Evolutionary conservation across 2,888 invertebrate species (phyloP).

Genomic region (Cylindroiulus punctatus): DNA sequence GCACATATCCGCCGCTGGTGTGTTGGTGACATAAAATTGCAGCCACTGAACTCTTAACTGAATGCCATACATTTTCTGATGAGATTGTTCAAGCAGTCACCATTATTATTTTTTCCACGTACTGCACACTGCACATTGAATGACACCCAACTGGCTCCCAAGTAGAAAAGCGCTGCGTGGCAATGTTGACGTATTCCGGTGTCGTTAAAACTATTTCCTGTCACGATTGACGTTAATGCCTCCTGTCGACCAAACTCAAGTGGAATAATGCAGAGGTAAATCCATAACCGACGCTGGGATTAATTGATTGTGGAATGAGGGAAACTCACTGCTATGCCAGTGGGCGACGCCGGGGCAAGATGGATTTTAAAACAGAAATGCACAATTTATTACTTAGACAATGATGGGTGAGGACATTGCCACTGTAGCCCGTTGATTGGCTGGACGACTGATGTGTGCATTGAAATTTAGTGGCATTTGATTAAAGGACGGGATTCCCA

Average conservation of each 20-base stretch:
- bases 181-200: slow-evolving; percentile 47
- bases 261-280: slow-evolving; percentile 52
- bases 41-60: slow-evolving; percentile 43
- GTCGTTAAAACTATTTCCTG: slow-evolving; percentile 47
- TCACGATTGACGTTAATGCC: slow-evolving; percentile 40
- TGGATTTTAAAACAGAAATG: background rate
- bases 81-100: slow-evolving; percentile 39
- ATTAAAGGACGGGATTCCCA: too few relatives aligned
- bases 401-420: background rate
- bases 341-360: background rate
- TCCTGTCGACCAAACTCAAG: slow-evolving; percentile 50
- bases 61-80: slow-evolving; percentile 47
- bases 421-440: background rate
- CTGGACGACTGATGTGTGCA: background rate
- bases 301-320: slow-evolving; percentile 48
- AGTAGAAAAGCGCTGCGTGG: slow-evolving; percentile 47
- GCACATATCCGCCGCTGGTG: slow-evolving; percentile 27
- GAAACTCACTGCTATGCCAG: background rate
- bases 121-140: slow-evolving; percentile 43
- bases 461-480: background rate
- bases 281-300: slow-evolving; percentile 48
- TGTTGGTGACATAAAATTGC: slow-evolving; percentile 29
- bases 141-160: slow-evolving; percentile 41
- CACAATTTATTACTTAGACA: background rate
- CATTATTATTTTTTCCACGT: slow-evolving; percentile 47